Evolutionary conservation across 2,888 invertebrate genomes (phyloP), one percentile per base, ranked within the genome.

Genomic region (Choreutis nemorana): DNA sequence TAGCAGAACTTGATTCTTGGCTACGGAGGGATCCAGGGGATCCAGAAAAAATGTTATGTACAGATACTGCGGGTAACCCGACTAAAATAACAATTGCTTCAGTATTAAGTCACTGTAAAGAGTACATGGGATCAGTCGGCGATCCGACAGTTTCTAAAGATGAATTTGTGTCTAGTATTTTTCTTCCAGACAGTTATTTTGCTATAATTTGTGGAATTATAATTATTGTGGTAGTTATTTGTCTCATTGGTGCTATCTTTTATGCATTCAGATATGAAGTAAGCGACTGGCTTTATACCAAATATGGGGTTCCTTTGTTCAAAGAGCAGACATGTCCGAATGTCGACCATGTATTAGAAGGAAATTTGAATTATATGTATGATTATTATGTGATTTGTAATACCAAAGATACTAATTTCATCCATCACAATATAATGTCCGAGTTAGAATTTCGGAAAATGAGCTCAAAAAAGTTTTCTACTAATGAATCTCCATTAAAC

Each of bases 331-430:
- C 89, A 3, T 78, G 78, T 47, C 67, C 77, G 26, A 72, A 67
- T 33, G 75, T 77, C 15, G 73, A 77, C 40, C 72, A 88, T 45
- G 85, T 87, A 25, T 81, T 87, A 32, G 81, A 89, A 34, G 86
- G 86, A 10, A 83, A 85, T 38, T 75, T 87, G 16, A 87, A 87
- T 55, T 85, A 89, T 41, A 80, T 90, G 39, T 92, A 90, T 64
- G 94, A 94, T 60, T 92, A 91, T 38, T 94, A 93, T 71, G 84
- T 94, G 62, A 87, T 91, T 48, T 93, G 93, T 71, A 89, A 90
- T 68, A 86, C 87, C 62, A 86, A 88, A 64, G 92, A 93, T 83
- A 89, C 75, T 53, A 86, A 75, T 81, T 87, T 81, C 40, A 81
- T 83, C 67, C 87, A 65, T 65, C 84, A 67, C 79, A 87, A 77